Base-by-base conservation (phyloP, 92 coral and sea anemone species). In the Parazoanthus darwini region DNA sequence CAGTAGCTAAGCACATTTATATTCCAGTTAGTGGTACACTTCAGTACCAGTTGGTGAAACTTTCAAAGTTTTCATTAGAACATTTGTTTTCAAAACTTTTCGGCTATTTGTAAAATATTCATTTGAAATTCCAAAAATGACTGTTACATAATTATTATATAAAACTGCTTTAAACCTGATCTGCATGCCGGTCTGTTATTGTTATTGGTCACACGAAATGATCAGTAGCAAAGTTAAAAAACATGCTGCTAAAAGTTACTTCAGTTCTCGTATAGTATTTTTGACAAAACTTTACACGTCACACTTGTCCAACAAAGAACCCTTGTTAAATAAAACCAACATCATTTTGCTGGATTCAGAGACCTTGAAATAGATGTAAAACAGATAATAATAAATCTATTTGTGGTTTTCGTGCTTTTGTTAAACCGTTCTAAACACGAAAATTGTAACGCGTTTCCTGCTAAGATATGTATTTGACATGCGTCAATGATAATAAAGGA, bases 401-500 rank as follows among this genome's bases (percentile, higher is more conserved):
- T 72, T 29, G 87, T 26, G 79, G 78, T 84, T 84, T 84, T 33
- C 46, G 50, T 70, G 54, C 15, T 71, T 72, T 54, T 56, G 36
- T 35, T 84, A 26, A 44, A 46, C n/a, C 48, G 54, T 48, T 71
- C 54, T 70, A 33, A 84, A 76, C 35, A n/a, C 51, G 80, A 9
- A 76, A 76, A 15, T 79, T 23, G 65, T 79, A 51, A 79, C 66
- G 66, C 26, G 26, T 50, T 84, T 84, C 87, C 87, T n/a, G 22
- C 18, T 84, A 71, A 70, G 16, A 46, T 39, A 16, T 22, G 26
- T 35, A 73, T 10, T 84, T 43, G 79, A 1, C 87, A 84, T 84
- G 66, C 75, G 87, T 84, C 87, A 84, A 23, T 26, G 79, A 26
- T 84, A 84, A 48, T 26, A 7, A 65, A 74, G 87, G 87, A 84